Percentiles rank a stretch among this genome's conserved stretches.
Evolutionary conservation across 2,888 invertebrate genomes (phyloP).

Genomic region (Digitonthophagus gazella): DNA sequence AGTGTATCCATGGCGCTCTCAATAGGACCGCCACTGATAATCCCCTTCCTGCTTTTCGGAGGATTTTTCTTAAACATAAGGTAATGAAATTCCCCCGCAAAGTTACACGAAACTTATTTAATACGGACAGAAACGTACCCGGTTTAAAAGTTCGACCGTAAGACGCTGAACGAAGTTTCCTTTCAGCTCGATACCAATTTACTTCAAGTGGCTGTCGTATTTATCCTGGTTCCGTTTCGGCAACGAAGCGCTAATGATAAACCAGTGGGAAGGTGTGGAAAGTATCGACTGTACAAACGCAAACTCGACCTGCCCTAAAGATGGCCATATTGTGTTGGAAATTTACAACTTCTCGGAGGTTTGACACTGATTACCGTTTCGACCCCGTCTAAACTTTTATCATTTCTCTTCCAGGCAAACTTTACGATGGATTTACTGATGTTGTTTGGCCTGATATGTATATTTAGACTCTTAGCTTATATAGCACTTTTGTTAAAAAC

Average conservation of each 20-base stretch:
- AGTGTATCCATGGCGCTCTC: slow-evolving; percentile 86
- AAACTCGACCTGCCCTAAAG: slow-evolving; percentile 75
- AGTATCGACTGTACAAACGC: slow-evolving; percentile 71
- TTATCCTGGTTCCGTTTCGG: slow-evolving; percentile 92
- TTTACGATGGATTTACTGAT: slow-evolving; percentile 70
- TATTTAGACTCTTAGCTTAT: slow-evolving; percentile 75
- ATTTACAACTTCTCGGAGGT: slow-evolving; percentile 76
- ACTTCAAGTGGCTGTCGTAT: slow-evolving; percentile 83
- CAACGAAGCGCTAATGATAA: slow-evolving; percentile 83
- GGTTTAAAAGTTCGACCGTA: background rate
- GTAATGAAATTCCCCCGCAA: slow-evolving; percentile 50
- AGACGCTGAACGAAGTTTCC: slow-evolving; percentile 6
- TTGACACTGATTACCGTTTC: slow-evolving; percentile 30
- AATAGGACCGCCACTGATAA: slow-evolving; percentile 86
- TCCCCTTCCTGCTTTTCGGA: slow-evolving; percentile 92
- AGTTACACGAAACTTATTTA: background rate
- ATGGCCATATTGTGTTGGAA: slow-evolving; percentile 75
- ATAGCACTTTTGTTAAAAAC: slow-evolving; percentile 70
- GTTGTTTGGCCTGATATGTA: slow-evolving; percentile 67
- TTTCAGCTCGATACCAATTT: slow-evolving; percentile 75
- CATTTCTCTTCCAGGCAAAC: slow-evolving; percentile 57
- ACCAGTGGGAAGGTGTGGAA: slow-evolving; percentile 83
- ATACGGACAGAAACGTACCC: background rate
- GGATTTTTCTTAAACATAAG: slow-evolving; percentile 92
- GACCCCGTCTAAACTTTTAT: slow-evolving; percentile 1